Evolutionary conservation across 2,797 vertebrate genomes (phyloP), one percentile per base, ranked within the genome.

Genomic region (Pipistrellus kuhlii): DNA sequence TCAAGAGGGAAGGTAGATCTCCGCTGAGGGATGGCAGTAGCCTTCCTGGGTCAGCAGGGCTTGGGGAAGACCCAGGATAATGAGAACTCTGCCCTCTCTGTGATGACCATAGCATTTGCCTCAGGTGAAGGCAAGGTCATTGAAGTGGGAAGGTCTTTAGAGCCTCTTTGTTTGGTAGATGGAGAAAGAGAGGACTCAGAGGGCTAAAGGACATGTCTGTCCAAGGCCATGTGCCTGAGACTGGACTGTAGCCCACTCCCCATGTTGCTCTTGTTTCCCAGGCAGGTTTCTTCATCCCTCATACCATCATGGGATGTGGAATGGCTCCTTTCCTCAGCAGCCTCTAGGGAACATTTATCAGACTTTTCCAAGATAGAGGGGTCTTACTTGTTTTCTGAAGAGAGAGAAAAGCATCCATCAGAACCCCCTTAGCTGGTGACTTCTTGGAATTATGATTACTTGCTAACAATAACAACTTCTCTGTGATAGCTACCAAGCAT

Each of bases 321-420:
- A 27, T n/a, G 27, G 76, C 35, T 88, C n/a, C 57, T 41, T 92
- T 90, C 38, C 59, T 68, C 14, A 66, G 91, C 48, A 85, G 75
- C 59, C 38, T 94, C 78, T 35, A 30, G 3, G 41, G 25, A 93
- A 72, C 35, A n/a, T 13, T 81, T 55, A 55, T 32, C 82, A 78
- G 85, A 35, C 11, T 85, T 85, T 62, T 32, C 68, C 77, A 90
- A 91, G 77, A 66, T 2, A n/a, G 53, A 87, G 80, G 25, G 6
- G 11, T 82, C 86, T 83, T 69, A 38, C 32, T 94, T 88, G 27
- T 76, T 94, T 94, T 88, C 95, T 95, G 89, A 48, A 85, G 71
- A 85, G 83, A 94, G 62, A 88, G n/a, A 51, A 94, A 88, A 66
- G 41, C 71, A 85, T 57, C 72, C 57, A n/a, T 95, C 32, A 95